phyloP scores from a whole-genome alignment of 2,888 invertebrate genomes.

The Romanomermis culicivorax region DNA sequence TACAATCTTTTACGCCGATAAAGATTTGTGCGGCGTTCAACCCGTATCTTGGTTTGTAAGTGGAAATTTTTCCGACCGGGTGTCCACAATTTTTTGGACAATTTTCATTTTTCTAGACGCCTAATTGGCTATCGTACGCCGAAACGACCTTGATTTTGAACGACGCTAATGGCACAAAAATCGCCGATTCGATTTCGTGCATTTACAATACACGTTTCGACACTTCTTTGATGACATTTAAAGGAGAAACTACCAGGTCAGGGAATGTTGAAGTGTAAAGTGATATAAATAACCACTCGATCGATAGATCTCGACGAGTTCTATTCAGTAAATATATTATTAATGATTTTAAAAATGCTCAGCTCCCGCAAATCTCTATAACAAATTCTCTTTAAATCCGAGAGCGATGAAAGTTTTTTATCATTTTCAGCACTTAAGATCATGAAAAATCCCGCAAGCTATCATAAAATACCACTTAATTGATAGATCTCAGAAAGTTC shows the following conservation, averaged over 20 bases:
- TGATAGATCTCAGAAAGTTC: too few relatives aligned
- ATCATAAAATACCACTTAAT: too few relatives aligned
- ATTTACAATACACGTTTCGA: conserved; percentile 9
- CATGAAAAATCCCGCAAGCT: too few relatives aligned
- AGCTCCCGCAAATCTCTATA: too few relatives aligned
- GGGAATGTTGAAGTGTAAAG: too few relatives aligned
- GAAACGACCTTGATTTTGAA: conserved; percentile 6
- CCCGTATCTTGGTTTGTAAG: conserved; percentile 3
- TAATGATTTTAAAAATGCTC: too few relatives aligned
- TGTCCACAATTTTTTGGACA: neutral
- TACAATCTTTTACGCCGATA: conserved; percentile 5
- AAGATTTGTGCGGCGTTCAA: conserved; percentile 7
- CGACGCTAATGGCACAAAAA: conserved; percentile 8
- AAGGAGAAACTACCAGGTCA: conserved; percentile 6
- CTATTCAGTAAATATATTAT: too few relatives aligned
- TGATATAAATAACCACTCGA: too few relatives aligned
- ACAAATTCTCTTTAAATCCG: too few relatives aligned
- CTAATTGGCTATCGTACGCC: conserved; percentile 6
- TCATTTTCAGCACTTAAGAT: too few relatives aligned
- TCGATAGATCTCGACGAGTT: too few relatives aligned
- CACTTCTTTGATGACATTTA: conserved; percentile 7
- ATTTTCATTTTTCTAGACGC: conserved; percentile 4
- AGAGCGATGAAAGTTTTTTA: too few relatives aligned
- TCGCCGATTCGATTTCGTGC: conserved; percentile 10
- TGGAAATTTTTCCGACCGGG: neutral